phyloP scores from a whole-genome alignment of 2,113 vertebrate species.

The Tragelaphus imberbis region DNA sequence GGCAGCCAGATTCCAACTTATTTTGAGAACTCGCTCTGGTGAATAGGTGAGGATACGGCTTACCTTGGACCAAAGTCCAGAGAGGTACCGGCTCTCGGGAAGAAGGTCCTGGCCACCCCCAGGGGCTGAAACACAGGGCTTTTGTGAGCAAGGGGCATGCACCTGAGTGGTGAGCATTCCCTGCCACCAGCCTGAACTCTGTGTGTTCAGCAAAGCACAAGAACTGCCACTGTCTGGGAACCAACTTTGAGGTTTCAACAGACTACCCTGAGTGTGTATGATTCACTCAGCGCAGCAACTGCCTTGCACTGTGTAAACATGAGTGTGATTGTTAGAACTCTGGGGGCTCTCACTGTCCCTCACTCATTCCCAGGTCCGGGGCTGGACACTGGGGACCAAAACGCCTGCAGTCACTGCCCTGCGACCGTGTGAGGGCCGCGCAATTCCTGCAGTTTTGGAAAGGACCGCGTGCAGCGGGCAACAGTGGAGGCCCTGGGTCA shows the following conservation, averaged over 20 bases:
- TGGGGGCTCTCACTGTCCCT: accelerated
- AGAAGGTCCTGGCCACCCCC: accelerated
- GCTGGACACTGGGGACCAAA: background rate
- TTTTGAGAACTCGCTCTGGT: accelerated
- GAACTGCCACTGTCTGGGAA: accelerated
- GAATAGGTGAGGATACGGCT: background rate
- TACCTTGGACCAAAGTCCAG: background rate
- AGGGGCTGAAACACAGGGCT: accelerated
- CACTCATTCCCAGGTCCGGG: accelerated
- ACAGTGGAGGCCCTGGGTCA: accelerated
- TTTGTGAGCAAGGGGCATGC: accelerated
- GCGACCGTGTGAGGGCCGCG: accelerated
- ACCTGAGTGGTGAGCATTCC: accelerated
- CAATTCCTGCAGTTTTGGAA: accelerated
- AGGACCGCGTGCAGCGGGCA: accelerated
- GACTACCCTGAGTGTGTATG: background rate
- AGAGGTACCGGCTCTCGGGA: accelerated
- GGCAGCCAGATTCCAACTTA: accelerated
- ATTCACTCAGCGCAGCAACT: background rate
- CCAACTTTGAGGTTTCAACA: accelerated
- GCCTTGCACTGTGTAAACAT: accelerated
- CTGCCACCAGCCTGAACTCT: accelerated
- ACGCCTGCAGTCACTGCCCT: accelerated
- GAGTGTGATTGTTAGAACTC: accelerated
- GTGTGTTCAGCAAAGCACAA: background rate